phyloP scores from a whole-genome alignment of 2,113 vertebrate species.

The Sapajus apella region DNA sequence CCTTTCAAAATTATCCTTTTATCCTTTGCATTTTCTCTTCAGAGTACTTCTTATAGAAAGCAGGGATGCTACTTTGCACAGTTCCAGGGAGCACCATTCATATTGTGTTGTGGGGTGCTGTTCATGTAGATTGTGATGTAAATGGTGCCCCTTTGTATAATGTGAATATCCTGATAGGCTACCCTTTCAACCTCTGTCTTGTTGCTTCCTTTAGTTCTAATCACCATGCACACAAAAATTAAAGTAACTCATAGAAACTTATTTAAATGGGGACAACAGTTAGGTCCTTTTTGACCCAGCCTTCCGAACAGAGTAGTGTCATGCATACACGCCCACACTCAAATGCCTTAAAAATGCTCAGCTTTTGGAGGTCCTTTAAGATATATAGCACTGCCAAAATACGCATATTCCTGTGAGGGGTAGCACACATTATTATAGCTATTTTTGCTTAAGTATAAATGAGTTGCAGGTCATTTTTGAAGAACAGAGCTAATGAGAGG shows the following conservation, averaged over 20 bases:
- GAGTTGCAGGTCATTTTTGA: background rate
- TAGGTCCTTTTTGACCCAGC: background rate
- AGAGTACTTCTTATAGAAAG: background rate
- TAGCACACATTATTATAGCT: background rate
- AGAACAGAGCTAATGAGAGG: background rate
- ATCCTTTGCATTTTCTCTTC: background rate
- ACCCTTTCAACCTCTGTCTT: background rate
- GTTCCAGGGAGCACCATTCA: background rate
- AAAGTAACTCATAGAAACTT: background rate
- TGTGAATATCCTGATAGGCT: background rate
- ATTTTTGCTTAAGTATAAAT: conserved; percentile 47
- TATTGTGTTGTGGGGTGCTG: background rate
- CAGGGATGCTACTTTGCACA: background rate
- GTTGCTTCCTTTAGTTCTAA: background rate
- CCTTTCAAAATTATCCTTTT: background rate
- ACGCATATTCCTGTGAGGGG: background rate
- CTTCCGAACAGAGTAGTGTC: background rate
- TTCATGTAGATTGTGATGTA: background rate
- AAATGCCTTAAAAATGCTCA: background rate
- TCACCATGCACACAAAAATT: background rate
- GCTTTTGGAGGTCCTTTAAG: background rate
- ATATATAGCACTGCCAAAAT: background rate
- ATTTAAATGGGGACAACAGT: background rate
- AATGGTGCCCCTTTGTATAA: background rate
- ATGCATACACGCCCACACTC: background rate